Conservation (phyloP, 2,888 invertebrate species). For the Lysandra coridon region DNA sequence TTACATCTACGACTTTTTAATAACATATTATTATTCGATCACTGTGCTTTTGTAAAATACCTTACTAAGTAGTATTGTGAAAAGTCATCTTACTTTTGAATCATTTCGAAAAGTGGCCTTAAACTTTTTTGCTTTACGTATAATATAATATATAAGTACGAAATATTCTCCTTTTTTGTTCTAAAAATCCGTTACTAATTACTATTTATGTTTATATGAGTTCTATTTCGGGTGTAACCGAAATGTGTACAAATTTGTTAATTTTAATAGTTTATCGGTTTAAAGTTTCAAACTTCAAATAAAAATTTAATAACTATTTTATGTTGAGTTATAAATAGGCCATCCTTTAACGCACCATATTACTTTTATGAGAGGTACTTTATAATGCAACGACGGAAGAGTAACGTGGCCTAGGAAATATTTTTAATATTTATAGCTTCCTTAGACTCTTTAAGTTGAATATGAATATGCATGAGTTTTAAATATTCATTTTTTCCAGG, state of each 20-base stretch:
- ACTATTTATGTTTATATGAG: too few relatives aligned
- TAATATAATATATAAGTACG: neutral
- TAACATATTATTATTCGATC: neutral
- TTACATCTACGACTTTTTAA: neutral
- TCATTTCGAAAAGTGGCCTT: too few relatives aligned
- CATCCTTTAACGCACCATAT: conserved; percentile 1
- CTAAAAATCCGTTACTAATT: neutral
- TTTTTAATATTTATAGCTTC: conserved; percentile 28
- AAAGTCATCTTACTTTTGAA: neutral
- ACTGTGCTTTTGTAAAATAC: neutral
- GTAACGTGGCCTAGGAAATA: conserved; percentile 17
- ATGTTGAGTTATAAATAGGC: conserved; percentile 13
- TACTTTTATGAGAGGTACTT: conserved; percentile 23
- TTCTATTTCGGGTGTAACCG: neutral
- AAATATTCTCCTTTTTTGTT: neutral
- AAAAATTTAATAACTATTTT: conserved; percentile 22
- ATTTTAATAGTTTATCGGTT: neutral
- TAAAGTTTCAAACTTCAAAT: conserved; percentile 10
- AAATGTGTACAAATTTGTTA: neutral
- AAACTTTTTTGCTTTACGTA: too few relatives aligned
- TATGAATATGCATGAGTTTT: conserved; percentile 28
- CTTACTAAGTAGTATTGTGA: neutral
- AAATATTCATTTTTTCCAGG: conserved; percentile 27
- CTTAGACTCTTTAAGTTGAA: conserved; percentile 13
- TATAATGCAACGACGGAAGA: conserved; percentile 20